phyloP scores from a whole-genome alignment of 2,888 invertebrate genomes.

The Scaptomyza polygonia region DNA sequence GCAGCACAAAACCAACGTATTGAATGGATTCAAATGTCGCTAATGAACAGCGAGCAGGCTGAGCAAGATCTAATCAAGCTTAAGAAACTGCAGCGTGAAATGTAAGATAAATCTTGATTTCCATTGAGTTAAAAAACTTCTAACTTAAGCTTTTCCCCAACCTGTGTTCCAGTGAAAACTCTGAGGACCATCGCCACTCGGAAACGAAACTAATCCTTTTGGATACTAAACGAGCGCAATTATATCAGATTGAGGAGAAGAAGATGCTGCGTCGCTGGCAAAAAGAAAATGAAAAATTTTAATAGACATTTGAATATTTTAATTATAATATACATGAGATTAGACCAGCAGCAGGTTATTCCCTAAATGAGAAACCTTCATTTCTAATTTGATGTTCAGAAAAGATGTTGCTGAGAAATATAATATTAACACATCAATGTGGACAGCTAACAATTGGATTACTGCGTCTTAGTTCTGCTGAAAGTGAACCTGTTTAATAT shows the following conservation, averaged over 20 bases:
- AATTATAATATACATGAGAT: too few relatives aligned
- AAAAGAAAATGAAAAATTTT: not conserved
- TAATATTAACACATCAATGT: too few relatives aligned
- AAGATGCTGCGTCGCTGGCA: slow-evolving; percentile 47
- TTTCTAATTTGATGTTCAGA: too few relatives aligned
- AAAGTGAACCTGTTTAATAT: slow-evolving; percentile 8
- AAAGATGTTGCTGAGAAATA: not conserved
- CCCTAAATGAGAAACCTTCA: too few relatives aligned
- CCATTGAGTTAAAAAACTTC: accelerated
- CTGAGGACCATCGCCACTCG: slow-evolving; percentile 63
- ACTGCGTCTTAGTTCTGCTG: not conserved
- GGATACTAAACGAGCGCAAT: slow-evolving; percentile 57
- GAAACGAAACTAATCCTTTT: slow-evolving; percentile 58
- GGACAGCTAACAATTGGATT: not conserved
- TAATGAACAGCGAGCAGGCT: slow-evolving; percentile 35
- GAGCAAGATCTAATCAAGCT: slow-evolving; percentile 50
- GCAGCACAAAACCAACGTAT: slow-evolving; percentile 39
- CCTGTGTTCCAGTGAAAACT: slow-evolving; percentile 49
- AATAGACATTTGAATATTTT: too few relatives aligned
- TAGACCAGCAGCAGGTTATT: too few relatives aligned
- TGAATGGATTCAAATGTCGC: slow-evolving; percentile 64
- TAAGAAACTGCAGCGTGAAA: slow-evolving; percentile 60
- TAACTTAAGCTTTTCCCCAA: not conserved
- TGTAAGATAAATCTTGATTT: slow-evolving; percentile 31
- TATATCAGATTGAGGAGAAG: slow-evolving; percentile 65